Evolutionary conservation across 2,888 invertebrate species (phyloP), one percentile per base, ranked within the genome.

Genomic region (Mimachlamys varia): DNA sequence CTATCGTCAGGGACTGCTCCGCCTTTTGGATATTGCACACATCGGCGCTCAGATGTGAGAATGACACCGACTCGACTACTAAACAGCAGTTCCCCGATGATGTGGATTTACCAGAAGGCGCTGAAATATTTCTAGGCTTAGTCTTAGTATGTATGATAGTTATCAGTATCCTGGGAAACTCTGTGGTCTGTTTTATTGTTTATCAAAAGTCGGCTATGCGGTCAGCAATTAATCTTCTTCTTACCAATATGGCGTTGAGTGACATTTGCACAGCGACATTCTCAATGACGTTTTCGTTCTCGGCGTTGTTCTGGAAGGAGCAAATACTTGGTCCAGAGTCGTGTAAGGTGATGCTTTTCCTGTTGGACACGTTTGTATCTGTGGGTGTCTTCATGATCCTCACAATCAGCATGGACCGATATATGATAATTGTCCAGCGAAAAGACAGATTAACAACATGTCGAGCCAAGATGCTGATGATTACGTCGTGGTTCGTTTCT

Each of bases 201-300:
- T 94, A 94, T 89, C 94, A 94, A 38, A 95, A 95, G 91, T 93
- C 95, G 0, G 93, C 95, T 50, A 96, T 96, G 96, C 92, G 95
- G 17, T 96, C 96, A 0, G 95, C 95, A 87, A 96, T 96, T 90
- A 96, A 96, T 91, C 90, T 96, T 13, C 92, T 96, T 12, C 92
- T 96, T 49, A 95, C 96, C 17, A 95, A 94, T 90, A 94, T 96
- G 93, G 96, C 96, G 13, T 87, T 95, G 2, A 93, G 94, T 49
- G 95, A 96, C 90, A 92, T 95, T 10, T 62, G 95, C 10, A 92
- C 95, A 0, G 91, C 95, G 22, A 22, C 92, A 10, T n/a, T 94
- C 17, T 95, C 94, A 49, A 93, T 95, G 91, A 95, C 96, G 10
- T 93, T 94, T 53, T 92, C 94, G 15, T 89, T 96, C 4, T 89